phyloP scores from a whole-genome alignment of 2,888 invertebrate genomes.

The Anaspis maculata region DNA sequence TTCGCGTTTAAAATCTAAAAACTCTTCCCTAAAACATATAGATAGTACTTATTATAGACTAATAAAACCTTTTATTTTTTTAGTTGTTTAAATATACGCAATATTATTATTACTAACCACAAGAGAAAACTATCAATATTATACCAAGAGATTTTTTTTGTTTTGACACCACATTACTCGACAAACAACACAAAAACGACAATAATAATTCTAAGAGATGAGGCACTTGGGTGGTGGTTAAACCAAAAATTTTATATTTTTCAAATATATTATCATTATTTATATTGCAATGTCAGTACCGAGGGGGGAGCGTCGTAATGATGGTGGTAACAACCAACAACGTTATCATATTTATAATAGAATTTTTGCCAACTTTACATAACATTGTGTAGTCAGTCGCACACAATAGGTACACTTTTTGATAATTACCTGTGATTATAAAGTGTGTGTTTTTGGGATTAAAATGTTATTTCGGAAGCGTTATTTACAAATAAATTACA shows the following conservation, averaged over 20 bases:
- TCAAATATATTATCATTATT: slow-evolving; percentile 6
- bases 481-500: slow-evolving; percentile 15
- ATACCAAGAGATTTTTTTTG: too few relatives aligned
- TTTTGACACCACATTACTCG: neutral
- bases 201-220: slow-evolving; percentile 11
- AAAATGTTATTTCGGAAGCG: slow-evolving; percentile 9
- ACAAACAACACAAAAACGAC: slow-evolving; percentile 13
- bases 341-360: slow-evolving; percentile 11
- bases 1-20: neutral
- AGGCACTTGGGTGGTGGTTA: slow-evolving; percentile 26
- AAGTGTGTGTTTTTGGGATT: too few relatives aligned
- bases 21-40: neutral
- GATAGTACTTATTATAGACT: neutral
- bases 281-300: slow-evolving; percentile 29
- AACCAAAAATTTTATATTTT: neutral
- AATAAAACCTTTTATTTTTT: too few relatives aligned
- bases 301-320: too few relatives aligned
- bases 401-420: too few relatives aligned
- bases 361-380: slow-evolving; percentile 17
- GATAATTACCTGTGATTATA: too few relatives aligned
- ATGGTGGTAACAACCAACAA: slow-evolving; percentile 4
- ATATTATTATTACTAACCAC: too few relatives aligned
- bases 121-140: too few relatives aligned
- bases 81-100: too few relatives aligned
- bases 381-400: slow-evolving; percentile 14